Conservation (phyloP, 2,888 invertebrate species). For the Ernsta delagoae region DNA sequence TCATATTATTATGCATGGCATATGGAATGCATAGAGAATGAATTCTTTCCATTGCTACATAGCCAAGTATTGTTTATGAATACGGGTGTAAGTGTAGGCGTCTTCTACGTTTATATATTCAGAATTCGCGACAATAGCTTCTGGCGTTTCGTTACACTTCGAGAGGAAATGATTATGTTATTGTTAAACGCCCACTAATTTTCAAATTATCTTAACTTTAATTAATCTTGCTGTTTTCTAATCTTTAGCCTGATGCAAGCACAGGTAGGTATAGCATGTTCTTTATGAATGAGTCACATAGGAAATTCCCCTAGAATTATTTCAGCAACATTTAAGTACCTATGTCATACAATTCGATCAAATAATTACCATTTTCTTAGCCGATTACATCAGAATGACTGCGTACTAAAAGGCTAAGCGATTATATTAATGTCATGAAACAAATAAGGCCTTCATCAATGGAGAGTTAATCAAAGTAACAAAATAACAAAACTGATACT, state of each 20-base stretch:
- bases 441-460: background rate
- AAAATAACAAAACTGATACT: background rate
- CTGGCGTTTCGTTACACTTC: constrained; percentile 26
- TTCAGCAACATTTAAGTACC: too few species aligned
- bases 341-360: too few species aligned
- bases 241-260: background rate
- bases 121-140: constrained; percentile 32
- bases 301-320: too few species aligned
- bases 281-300: background rate
- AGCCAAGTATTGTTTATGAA: too few species aligned
- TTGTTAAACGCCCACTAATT: constrained; percentile 10
- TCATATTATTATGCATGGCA: too few species aligned
- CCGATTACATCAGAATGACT: too few species aligned
- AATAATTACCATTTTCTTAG: too few species aligned
- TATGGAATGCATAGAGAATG: too few species aligned
- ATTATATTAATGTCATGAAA: background rate
- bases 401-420: too few species aligned
- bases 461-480: background rate
- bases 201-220: background rate
- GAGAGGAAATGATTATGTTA: constrained; percentile 18
- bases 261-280: too few species aligned
- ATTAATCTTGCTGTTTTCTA: background rate
- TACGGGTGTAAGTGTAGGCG: constrained; percentile 23
- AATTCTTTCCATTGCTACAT: too few species aligned
- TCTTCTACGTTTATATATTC: constrained; percentile 22